Base-by-base conservation (phyloP, 2,113 vertebrate genomes). In the Onychostoma macrolepis region DNA sequence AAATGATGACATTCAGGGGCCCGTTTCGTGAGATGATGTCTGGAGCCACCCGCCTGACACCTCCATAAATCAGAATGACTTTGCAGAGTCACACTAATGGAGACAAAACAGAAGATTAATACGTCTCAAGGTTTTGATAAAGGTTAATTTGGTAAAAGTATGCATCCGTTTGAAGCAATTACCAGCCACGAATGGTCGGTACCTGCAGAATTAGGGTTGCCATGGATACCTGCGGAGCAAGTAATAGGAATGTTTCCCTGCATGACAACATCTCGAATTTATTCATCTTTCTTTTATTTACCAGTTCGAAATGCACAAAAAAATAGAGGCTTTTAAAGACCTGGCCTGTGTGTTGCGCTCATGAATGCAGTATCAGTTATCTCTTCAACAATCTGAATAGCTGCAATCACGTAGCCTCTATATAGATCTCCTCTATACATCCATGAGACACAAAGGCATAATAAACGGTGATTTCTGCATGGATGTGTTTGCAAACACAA, bases 111-210 rank as follows among this genome's bases (percentile, higher is more conserved):
- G 85, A 94, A 94, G 94, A 95, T 95, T 95, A 94, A 94, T 95
- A 93, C 88, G 90, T 90, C 93, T 90, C 93, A 91, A 90, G 91
- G 90, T 92, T 95, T 92, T 92, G 89, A 93, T 93, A 95, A 95
- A 96, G 94, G 95, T 95, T 94, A 95, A 93, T 94, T 94, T 94
- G 85, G 92, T 93, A 93, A 96, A 95, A 94, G 93, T 94, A 95
- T 95, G 94, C 93, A 95, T 93, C 85, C 69, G 91, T 94, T 95
- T 93, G 92, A 94, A 93, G 87, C 92, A 94, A 95, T 95, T 95
- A 94, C 94, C 90, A 92, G 48, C 78, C 38, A 86, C 82, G 86
- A 92, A 92, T 89, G 88, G 87, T 90, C 86, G 88, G 91, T 89
- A 93, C 90, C 91, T 93, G 92, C 91, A 91, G 87, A 94, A 94